These are phyloP conservation scores for Altica lythri DNA, from an alignment of 2,888 invertebrate species.

Conservation along the genomic window DNA sequence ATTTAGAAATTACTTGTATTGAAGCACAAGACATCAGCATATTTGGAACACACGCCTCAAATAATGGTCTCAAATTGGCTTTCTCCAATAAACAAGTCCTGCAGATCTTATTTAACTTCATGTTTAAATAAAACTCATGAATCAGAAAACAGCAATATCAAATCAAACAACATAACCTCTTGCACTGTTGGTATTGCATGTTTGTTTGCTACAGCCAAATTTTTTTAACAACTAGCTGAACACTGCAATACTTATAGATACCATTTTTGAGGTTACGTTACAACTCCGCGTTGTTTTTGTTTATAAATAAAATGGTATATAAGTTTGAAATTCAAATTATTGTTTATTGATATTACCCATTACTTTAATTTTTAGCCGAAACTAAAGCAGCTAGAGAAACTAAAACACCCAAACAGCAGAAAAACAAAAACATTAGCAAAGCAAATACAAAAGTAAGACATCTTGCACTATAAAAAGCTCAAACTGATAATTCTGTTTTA, in stretches of 20 bases:
- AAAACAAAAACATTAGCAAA: slow-evolving; percentile 76
- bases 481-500: slow-evolving; percentile 41
- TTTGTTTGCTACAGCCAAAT: no score
- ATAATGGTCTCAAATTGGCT: slow-evolving; percentile 51
- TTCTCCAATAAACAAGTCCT: slow-evolving; percentile 54
- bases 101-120: slow-evolving; percentile 55
- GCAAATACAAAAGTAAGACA: slow-evolving; percentile 66
- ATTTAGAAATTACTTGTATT: slow-evolving; percentile 49
- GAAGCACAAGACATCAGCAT: slow-evolving; percentile 56
- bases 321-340: no score
- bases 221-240: no score
- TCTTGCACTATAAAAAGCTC: slow-evolving; percentile 4
- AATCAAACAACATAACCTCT: no score
- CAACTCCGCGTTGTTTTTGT: no score
- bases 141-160: no score
- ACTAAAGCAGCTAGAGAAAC: slow-evolving; percentile 61
- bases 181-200: no score
- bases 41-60: slow-evolving; percentile 53
- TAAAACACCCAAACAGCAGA: slow-evolving; percentile 84
- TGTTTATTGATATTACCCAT: no score
- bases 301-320: no score
- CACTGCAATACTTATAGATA: no score
- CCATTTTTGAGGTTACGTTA: no score
- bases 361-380: slow-evolving; percentile 54
- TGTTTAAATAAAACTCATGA: no score